These are phyloP conservation scores for Podarcis raffonei DNA, from an alignment of 2,113 vertebrate species.

Conservation along the genomic window DNA sequence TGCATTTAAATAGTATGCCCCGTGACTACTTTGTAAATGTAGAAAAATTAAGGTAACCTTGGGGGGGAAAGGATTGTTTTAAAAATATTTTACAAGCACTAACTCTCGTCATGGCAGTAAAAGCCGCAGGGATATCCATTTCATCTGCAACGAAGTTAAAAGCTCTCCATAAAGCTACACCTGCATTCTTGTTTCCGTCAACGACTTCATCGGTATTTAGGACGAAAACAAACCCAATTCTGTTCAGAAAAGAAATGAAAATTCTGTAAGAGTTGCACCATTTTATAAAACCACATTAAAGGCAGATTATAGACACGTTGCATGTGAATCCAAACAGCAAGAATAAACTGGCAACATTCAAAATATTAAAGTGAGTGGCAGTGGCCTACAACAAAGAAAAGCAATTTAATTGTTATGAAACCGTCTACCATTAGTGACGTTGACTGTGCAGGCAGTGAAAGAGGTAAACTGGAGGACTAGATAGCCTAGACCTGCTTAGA, in stretches of 20 bases:
- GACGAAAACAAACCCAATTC: conserved; percentile 96
- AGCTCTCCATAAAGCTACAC: conserved; percentile 88
- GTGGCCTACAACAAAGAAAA: background rate
- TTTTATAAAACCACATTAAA: background rate
- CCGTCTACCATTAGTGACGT: background rate
- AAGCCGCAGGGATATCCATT: conserved; percentile 84
- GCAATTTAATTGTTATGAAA: background rate
- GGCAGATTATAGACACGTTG: background rate
- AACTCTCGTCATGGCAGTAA: conserved; percentile 84
- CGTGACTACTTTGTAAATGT: background rate
- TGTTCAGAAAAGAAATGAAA: conserved; percentile 63
- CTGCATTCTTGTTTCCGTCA: conserved; percentile 85
- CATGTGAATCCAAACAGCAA: too few species aligned
- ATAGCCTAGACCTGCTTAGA: background rate
- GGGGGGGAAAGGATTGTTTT: background rate
- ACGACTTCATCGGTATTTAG: conserved; percentile 85
- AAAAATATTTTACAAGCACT: conserved; percentile 69
- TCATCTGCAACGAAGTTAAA: conserved; percentile 90
- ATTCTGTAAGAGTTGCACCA: background rate
- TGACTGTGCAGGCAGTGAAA: background rate
- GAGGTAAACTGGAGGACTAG: background rate
- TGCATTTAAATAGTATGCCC: background rate
- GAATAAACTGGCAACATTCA: background rate
- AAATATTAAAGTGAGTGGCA: background rate
- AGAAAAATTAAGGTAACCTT: background rate